Evolutionary conservation across 2,113 vertebrate genomes (phyloP).

Genomic region (Sylvietta virens): DNA sequence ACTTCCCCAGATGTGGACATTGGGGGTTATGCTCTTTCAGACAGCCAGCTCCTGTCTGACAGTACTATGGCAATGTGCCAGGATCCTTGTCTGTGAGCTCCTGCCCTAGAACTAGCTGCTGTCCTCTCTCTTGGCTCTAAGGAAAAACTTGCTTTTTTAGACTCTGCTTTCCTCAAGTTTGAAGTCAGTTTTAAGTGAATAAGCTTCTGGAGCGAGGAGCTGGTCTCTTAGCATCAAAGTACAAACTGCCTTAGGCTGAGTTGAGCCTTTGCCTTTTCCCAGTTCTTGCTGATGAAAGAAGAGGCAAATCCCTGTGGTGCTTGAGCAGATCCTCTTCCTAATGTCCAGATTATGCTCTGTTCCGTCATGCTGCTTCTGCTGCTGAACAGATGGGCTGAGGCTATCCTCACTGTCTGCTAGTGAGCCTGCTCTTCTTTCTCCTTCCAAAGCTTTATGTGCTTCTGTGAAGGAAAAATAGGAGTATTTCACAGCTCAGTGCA

Average conservation of each 20-base stretch:
- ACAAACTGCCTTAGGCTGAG: neutral
- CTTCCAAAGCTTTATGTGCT: neutral
- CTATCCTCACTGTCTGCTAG: neutral
- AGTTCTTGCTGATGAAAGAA: neutral
- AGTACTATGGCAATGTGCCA: accelerated
- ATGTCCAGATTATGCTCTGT: neutral
- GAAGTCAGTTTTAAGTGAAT: neutral
- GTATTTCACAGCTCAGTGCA: neutral
- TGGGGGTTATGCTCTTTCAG: neutral
- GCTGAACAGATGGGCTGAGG: neutral
- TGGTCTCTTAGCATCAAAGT: neutral
- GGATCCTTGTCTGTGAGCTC: neutral
- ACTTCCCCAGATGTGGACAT: neutral
- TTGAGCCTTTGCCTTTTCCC: neutral
- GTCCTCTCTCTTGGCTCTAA: neutral
- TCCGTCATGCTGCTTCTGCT: neutral
- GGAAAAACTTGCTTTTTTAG: neutral
- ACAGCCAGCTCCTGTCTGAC: neutral
- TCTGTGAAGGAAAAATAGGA: neutral
- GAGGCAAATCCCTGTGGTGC: neutral
- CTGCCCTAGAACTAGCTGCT: neutral
- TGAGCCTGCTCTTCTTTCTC: neutral
- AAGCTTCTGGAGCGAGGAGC: neutral
- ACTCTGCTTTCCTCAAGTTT: neutral
- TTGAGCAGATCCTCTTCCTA: neutral